Conservation (phyloP, 37 sponge, comb jelly and placozoan species). For the Haliclona indistincta region DNA sequence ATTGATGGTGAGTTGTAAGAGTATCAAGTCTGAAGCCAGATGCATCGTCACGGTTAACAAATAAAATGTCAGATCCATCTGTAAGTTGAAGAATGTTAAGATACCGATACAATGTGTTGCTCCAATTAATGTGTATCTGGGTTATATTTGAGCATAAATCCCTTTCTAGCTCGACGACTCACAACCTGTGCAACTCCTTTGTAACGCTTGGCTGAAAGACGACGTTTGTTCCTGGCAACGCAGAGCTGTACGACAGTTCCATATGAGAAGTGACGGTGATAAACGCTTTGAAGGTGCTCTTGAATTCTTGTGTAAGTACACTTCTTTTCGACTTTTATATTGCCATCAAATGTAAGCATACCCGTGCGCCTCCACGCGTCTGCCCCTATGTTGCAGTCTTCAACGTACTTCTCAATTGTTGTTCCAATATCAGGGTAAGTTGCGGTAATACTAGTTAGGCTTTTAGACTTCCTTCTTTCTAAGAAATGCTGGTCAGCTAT, state of each 20-base stretch:
- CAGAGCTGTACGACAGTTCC: conserved; percentile 54
- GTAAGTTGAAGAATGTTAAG: conserved; percentile 29
- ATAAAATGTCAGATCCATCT: conserved; percentile 27
- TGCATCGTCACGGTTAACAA: conserved; percentile 36
- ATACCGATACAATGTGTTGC: conserved; percentile 11
- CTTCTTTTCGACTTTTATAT: conserved; percentile 24
- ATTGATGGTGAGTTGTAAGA: background rate
- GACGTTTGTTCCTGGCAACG: conserved; percentile 43
- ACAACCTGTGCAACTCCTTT: conserved; percentile 40
- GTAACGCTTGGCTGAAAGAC: conserved; percentile 25
- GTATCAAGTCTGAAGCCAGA: conserved; percentile 30
- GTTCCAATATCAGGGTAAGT: conserved; percentile 23
- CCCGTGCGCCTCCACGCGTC: conserved; percentile 54
- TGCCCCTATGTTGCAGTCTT: conserved; percentile 14
- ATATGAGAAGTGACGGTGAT: conserved; percentile 11
- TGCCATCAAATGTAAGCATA: conserved; percentile 56
- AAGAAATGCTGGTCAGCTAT: no score
- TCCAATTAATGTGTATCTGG: conserved; percentile 48
- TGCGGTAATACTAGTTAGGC: conserved; percentile 1
- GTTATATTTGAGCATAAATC: conserved; percentile 29
- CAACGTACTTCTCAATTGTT: conserved; percentile 19
- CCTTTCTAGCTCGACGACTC: conserved; percentile 25
- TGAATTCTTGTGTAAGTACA: conserved; percentile 34
- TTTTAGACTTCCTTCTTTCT: no score
- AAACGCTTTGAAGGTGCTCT: conserved; percentile 5